These are phyloP conservation scores for Tenthredo mesomela DNA, from an alignment of 2,888 invertebrate species.

Conservation along the genomic window DNA sequence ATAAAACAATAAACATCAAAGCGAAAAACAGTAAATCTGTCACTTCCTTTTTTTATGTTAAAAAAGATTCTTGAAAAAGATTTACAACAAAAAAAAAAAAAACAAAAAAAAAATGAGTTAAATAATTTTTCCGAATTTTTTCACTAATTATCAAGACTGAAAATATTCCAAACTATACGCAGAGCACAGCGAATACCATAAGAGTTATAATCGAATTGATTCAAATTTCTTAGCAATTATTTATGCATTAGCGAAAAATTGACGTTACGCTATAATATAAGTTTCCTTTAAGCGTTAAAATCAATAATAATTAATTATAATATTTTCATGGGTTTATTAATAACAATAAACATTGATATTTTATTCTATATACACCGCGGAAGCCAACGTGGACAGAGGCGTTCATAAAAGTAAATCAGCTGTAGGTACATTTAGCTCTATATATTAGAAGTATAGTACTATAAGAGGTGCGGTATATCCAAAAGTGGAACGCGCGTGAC, in stretches of 20 bases:
- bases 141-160: too few relatives aligned
- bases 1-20: neutral
- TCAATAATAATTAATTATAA: neutral
- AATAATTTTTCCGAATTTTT: too few relatives aligned
- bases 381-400: neutral
- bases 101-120: neutral
- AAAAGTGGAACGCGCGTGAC: conserved; percentile 52
- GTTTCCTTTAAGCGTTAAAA: neutral
- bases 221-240: neutral
- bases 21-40: neutral
- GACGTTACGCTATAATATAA: neutral
- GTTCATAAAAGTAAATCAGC: neutral
- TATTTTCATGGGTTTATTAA: neutral
- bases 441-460: neutral
- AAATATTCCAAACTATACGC: neutral
- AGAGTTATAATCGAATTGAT: neutral
- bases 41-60: neutral
- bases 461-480: neutral
- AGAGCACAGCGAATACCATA: neutral
- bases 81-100: neutral
- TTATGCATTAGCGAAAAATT: neutral
- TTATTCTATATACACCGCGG: conserved; percentile 15
- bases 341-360: conserved; percentile 18
- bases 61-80: neutral
- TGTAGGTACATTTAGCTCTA: neutral